These are phyloP conservation scores for Clarias macrocephalus DNA, from an alignment of 2,113 vertebrate species.

Conservation along the genomic window DNA sequence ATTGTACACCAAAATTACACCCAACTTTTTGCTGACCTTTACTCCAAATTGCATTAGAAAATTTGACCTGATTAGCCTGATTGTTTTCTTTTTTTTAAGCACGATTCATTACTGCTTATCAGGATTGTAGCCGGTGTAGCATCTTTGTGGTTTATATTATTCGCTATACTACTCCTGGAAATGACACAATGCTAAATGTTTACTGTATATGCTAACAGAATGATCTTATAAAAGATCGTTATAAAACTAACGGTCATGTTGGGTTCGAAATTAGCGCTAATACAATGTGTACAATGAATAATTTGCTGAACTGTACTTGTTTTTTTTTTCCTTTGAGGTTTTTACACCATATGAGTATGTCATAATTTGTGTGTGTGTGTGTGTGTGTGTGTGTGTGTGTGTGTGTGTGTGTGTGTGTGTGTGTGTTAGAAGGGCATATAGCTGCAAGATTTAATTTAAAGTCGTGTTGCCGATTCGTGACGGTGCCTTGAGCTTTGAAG, in stretches of 20 bases:
- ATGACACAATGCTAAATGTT: background rate
- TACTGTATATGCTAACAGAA: background rate
- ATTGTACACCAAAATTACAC: background rate
- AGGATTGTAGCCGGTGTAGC: background rate
- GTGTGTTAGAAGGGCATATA: constrained; percentile 26
- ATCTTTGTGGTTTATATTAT: background rate
- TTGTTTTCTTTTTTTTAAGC: too few species aligned
- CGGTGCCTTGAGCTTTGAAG: constrained; percentile 25
- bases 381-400: constrained; percentile 9
- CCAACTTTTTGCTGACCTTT: background rate
- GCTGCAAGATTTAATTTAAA: constrained; percentile 13
- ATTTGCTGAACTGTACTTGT: background rate
- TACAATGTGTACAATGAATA: background rate
- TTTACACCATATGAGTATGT: background rate
- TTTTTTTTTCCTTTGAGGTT: background rate
- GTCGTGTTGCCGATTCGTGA: constrained; percentile 8
- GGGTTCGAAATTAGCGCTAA: background rate
- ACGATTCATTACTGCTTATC: background rate
- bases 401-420: constrained; percentile 34
- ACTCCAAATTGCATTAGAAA: background rate
- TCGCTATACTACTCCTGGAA: background rate
- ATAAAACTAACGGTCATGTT: background rate
- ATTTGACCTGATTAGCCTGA: background rate
- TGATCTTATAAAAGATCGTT: background rate
- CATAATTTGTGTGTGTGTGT: background rate